These are phyloP conservation scores for Cuniculus paca DNA, from an alignment of 2,797 vertebrate genomes.

Conservation along the genomic window DNA sequence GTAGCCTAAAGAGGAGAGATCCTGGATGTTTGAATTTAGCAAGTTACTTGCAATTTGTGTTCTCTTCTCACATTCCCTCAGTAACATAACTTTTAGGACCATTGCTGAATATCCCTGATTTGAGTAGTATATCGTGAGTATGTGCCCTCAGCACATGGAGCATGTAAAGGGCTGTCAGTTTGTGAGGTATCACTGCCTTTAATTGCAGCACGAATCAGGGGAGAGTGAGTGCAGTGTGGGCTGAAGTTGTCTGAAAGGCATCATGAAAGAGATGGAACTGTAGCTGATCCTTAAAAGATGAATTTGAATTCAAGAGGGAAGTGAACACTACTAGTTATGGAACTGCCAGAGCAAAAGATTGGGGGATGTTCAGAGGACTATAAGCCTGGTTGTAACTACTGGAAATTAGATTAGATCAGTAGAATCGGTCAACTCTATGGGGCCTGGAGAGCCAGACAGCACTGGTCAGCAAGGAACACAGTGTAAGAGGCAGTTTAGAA, in stretches of 20 bases:
- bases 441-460: background rate
- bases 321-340: background rate
- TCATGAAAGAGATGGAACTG: background rate
- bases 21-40: background rate
- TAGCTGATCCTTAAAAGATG: constrained; percentile 10
- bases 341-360: constrained; percentile 35
- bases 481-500: background rate
- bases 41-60: background rate
- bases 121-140: background rate
- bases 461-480: background rate
- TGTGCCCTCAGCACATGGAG: background rate
- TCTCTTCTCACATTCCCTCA: background rate
- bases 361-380: background rate
- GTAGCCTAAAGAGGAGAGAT: background rate
- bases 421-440: background rate
- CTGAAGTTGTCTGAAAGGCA: constrained; percentile 37
- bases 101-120: constrained; percentile 32
- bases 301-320: constrained; percentile 50
- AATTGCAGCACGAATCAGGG: background rate
- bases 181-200: background rate
- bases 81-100: background rate
- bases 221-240: background rate
- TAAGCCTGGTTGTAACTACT: background rate
- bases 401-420: background rate
- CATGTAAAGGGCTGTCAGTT: background rate